phyloP scores from a whole-genome alignment of 92 coral and sea anemone species.

The Zoanthus gigantus region DNA sequence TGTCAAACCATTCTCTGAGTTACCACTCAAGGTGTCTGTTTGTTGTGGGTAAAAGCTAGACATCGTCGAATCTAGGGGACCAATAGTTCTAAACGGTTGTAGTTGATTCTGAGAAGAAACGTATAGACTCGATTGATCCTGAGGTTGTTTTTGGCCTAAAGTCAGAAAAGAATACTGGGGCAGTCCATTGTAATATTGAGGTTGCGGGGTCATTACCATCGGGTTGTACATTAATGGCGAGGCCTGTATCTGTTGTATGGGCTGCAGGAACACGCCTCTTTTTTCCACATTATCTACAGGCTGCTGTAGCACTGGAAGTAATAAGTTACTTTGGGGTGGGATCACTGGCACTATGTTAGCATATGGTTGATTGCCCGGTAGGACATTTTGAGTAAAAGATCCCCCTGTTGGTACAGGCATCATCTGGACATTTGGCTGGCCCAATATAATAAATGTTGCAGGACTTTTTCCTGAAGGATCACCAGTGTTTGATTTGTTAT shows the following conservation, averaged over 20 bases:
- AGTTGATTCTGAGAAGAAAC: conserved; percentile 13
- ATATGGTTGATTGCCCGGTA: conserved; percentile 24
- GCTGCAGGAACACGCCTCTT: conserved; percentile 55
- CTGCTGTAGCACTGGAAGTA: conserved; percentile 29
- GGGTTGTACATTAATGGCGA: conserved; percentile 44
- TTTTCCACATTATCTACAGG: conserved; percentile 24
- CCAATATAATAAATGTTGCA: conserved; percentile 5
- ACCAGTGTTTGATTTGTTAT: neutral
- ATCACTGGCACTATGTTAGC: neutral
- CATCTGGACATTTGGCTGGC: conserved; percentile 54
- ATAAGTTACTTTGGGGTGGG: conserved; percentile 24
- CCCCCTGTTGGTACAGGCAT: conserved; percentile 41
- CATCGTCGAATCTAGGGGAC: neutral
- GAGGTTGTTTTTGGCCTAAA: conserved; percentile 45
- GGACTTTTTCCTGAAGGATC: conserved; percentile 1
- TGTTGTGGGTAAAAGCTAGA: conserved; percentile 1
- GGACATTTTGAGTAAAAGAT: conserved; percentile 21
- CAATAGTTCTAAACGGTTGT: neutral
- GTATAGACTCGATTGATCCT: conserved; percentile 3
- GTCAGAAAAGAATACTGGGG: conserved; percentile 30
- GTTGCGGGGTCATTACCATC: conserved; percentile 44
- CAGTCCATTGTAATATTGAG: conserved; percentile 20
- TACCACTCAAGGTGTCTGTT: neutral
- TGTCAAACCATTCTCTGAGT: conserved; percentile 60
- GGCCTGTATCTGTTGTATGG: conserved; percentile 62